Base-by-base conservation (phyloP, 2,113 vertebrate species). In the Numenius arquata region DNA sequence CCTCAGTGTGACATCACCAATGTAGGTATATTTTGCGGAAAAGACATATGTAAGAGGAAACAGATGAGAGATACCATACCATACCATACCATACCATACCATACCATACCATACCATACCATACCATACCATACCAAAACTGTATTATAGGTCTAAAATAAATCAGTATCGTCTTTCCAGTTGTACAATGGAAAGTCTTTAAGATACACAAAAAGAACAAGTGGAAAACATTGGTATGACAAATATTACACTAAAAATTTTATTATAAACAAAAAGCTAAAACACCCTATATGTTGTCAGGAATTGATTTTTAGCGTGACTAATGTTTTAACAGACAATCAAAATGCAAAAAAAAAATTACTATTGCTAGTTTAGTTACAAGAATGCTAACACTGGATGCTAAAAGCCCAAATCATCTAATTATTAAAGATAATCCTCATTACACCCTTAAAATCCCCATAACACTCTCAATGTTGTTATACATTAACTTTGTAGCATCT, bases 1-100 rank as follows among this genome's bases (percentile, higher is more conserved):
- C 11, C 12, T 6, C 55, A 21, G 3, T 22, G 10, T 65, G 47
- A 27, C 4, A 67, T n/a, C 21, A 87, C 4, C 1, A 0, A 20
- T 36, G 23, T 5, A 68, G 21, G 7, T 30, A 3, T 53, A 26
- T 58, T 70, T 90, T 77, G 14, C 17, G 53, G 40, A 77, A 62
- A 56, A 62, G 1, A 30, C 0, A 0, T 58, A 72, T 40, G 2
- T 36, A 62, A 71, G 4, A 15, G 26, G 45, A 76, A 90, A 58
- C 3, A 67, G 15, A 41, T 41, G 32, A 75, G 11, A 9, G 27
- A 23, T 23, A 48, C 21, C 47, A 48, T 47, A 47, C 19, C 47
- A 47, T 20, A 43, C 41, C 15, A 15, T 43, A 47, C 45, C 45
- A 47, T 48, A 48, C 47, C 47, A 48, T 10, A 48, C 47, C 47